A percentile compares a stretch with the other conserved stretches of the same genome.
Conservation (phyloP, 2,888 invertebrate genomes). For the Caenorhabditis sulstoni region DNA sequence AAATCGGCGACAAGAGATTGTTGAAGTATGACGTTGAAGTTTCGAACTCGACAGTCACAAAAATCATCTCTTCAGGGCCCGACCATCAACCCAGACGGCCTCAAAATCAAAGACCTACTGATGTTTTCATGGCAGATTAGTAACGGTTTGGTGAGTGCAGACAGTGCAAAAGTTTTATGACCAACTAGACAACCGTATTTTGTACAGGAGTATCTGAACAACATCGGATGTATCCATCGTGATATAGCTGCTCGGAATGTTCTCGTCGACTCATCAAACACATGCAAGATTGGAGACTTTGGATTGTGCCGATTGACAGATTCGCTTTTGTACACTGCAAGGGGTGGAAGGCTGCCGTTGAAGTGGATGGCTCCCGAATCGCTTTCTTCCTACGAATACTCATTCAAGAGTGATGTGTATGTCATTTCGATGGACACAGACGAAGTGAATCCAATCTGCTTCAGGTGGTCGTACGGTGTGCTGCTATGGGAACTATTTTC, state of each 20-base stretch:
- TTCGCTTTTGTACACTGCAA: conserved; percentile 72
- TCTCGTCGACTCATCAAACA: conserved; percentile 66
- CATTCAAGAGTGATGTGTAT: conserved; percentile 75
- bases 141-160: conserved; percentile 71
- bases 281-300: conserved; percentile 77
- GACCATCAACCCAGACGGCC: conserved; percentile 51
- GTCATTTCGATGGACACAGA: conserved; percentile 39
- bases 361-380: conserved; percentile 78
- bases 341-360: conserved; percentile 75
- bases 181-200: not conserved
- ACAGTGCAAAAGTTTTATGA: conserved; percentile 8
- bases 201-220: conserved; percentile 70
- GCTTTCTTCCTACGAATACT: conserved; percentile 72
- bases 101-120: conserved; percentile 73
- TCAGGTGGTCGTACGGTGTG: conserved; percentile 76
- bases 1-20: conserved; percentile 63
- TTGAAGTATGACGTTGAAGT: conserved; percentile 31
- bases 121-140: conserved; percentile 77
- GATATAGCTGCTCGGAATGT: conserved; percentile 77
- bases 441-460: conserved; percentile 6
- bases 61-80: conserved; percentile 47
- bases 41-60: not conserved
- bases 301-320: conserved; percentile 76
- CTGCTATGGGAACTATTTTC: conserved; percentile 76
- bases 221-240: conserved; percentile 76